Conservation (phyloP, 2,113 vertebrate genomes). For the Centropus unirufus region DNA sequence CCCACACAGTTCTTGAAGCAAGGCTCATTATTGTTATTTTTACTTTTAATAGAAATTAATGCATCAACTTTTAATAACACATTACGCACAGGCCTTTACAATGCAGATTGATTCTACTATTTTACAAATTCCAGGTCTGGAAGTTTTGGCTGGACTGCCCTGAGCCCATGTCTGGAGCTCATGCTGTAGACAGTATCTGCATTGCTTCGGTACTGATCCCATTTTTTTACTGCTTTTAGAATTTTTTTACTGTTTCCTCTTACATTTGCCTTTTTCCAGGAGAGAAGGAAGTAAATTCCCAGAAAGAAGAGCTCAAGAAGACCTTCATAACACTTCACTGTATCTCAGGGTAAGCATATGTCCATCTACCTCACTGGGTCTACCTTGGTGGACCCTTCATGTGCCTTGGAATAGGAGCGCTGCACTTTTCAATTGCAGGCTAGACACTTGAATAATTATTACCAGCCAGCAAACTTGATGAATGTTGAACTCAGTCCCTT, state of each 20-base stretch:
- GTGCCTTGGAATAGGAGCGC: background rate
- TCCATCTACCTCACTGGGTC: background rate
- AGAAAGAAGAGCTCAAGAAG: background rate
- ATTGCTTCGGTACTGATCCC: background rate
- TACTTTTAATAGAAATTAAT: conserved; percentile 48
- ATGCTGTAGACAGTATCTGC: background rate
- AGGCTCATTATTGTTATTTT: conserved; percentile 23
- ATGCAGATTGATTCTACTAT: background rate
- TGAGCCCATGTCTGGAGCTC: background rate
- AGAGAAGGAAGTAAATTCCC: background rate
- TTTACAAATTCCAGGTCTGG: conserved; percentile 33
- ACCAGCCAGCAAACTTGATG: background rate
- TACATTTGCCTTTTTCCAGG: background rate
- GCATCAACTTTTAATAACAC: conserved; percentile 47
- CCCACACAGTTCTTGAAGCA: conserved; percentile 31
- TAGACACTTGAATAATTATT: background rate
- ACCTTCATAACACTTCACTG: background rate
- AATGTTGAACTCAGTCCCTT: background rate
- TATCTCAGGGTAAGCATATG: accelerated
- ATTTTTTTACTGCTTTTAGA: background rate
- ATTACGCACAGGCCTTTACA: background rate
- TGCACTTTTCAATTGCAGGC: background rate
- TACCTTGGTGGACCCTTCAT: background rate
- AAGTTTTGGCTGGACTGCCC: background rate
- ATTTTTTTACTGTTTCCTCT: background rate